Conservation (phyloP, 1,140 invertebrate species). For the Lepidostoma basale region DNA sequence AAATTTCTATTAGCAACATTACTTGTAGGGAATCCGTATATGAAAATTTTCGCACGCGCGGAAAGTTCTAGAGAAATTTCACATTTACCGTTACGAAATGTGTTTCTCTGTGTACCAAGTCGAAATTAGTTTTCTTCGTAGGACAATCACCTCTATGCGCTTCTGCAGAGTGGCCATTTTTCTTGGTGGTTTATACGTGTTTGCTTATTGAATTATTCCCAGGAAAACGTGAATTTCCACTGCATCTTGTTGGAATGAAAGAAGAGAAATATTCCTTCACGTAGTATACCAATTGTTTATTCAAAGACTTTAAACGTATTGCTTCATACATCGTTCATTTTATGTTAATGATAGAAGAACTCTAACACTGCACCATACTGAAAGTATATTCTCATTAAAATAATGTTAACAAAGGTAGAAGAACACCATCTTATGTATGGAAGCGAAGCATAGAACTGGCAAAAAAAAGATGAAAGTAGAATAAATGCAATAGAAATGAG, state of each 20-base stretch:
- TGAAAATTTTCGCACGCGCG: background rate
- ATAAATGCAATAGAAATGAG: too few species aligned
- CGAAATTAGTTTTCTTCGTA: constrained; percentile 2
- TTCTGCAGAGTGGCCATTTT: constrained; percentile 1
- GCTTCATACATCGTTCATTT: too few species aligned
- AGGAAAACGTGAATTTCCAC: background rate
- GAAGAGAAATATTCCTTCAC: background rate
- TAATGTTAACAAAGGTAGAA: too few species aligned
- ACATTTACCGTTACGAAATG: background rate
- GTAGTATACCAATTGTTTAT: too few species aligned
- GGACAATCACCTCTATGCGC: background rate
- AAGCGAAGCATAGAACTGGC: too few species aligned
- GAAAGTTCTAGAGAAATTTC: constrained; percentile 1
- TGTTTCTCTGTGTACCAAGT: background rate
- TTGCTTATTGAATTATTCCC: background rate
- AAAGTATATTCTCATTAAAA: too few species aligned
- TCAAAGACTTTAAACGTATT: too few species aligned
- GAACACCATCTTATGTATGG: too few species aligned
- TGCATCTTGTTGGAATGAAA: background rate
- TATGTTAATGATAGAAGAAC: too few species aligned
- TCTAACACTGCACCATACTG: too few species aligned
- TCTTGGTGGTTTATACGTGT: background rate
- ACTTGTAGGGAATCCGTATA: background rate
- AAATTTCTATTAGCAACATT: background rate
- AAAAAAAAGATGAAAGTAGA: too few species aligned